Base-by-base conservation (phyloP, 2,888 invertebrate species). In the Tubulanus polymorphus region DNA sequence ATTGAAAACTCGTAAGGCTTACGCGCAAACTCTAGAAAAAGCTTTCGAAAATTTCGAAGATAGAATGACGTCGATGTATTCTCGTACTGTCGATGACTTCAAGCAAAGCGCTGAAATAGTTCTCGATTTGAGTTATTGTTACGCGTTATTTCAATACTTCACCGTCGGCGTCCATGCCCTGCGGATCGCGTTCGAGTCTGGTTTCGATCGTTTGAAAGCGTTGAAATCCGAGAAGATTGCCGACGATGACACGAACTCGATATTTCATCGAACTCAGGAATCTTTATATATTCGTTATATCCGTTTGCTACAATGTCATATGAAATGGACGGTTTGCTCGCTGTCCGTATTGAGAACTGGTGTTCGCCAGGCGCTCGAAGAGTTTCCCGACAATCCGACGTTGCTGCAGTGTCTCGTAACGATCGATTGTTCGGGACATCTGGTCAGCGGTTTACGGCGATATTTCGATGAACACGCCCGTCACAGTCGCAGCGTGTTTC, bases 101-200 rank as follows among this genome's bases (percentile, higher is more conserved):
- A 37, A 5, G 3, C 35, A 51, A 32, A 37, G 20, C 8, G 52
- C 54, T 1, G 20, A 48, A 2, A 30, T 60, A n/a, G 37, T 55
- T 51, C 51, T 57, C 6, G 62, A 63, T 35, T 54, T 63, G 47
- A 53, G 62, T 15, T 63, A 67, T 25, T 76, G 76, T 60, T 69
- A 62, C 59, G 65, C 70, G 5, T 54, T 73, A 50, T 76, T 74
- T 61, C 67, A 71, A 48, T 75, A 73, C 55, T 66, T 73, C 58
- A 66, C 69, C 25, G 57, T 59, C 20, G 70, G 65, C 35, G 26
- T 71, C 25, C 55, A 63, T 30, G 54, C 64, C 23, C 63, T 66
- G 10, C 15, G 48, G 6, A 37, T 32, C 18, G 27, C 62, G 12
- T 54, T 64, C n/a, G 59, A 70, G 26, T 54, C 62, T 15, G 62